phyloP scores from a whole-genome alignment of 2,888 invertebrate genomes.

The Serrognathus titanus region DNA sequence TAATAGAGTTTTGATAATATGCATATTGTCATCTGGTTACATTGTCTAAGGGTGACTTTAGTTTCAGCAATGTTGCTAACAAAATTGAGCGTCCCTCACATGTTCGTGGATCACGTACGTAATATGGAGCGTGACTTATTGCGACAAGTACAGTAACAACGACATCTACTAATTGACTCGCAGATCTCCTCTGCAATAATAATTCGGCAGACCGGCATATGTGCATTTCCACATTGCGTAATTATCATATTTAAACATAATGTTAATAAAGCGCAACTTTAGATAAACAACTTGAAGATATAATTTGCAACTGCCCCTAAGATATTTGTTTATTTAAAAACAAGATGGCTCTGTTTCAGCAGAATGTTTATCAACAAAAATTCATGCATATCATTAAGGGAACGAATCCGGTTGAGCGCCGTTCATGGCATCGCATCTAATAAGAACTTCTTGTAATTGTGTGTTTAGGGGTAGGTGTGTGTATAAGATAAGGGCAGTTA shows the following conservation, averaged over 20 bases:
- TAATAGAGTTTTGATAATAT: no score
- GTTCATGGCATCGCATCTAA: constrained; percentile 18
- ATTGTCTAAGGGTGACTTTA: no score
- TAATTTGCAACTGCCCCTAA: no score
- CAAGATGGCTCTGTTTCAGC: no score
- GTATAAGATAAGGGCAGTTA: constrained; percentile 35
- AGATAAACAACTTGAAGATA: no score
- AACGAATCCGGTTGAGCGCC: neutral
- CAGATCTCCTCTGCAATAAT: constrained; percentile 17
- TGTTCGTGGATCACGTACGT: constrained; percentile 18
- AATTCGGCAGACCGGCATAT: constrained; percentile 8
- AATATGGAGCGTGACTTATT: constrained; percentile 21
- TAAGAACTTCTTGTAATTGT: constrained; percentile 24
- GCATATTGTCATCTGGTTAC: no score
- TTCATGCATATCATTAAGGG: neutral
- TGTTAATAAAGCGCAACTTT: no score
- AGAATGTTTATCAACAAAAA: no score
- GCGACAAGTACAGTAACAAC: constrained; percentile 14
- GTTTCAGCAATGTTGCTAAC: no score
- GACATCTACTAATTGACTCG: constrained; percentile 22
- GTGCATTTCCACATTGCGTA: neutral
- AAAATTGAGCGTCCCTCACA: neutral
- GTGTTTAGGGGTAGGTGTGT: constrained; percentile 22
- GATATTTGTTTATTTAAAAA: no score
- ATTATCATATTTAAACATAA: no score